phyloP scores from a whole-genome alignment of 2,113 vertebrate species.

The Picathartes gymnocephalus region DNA sequence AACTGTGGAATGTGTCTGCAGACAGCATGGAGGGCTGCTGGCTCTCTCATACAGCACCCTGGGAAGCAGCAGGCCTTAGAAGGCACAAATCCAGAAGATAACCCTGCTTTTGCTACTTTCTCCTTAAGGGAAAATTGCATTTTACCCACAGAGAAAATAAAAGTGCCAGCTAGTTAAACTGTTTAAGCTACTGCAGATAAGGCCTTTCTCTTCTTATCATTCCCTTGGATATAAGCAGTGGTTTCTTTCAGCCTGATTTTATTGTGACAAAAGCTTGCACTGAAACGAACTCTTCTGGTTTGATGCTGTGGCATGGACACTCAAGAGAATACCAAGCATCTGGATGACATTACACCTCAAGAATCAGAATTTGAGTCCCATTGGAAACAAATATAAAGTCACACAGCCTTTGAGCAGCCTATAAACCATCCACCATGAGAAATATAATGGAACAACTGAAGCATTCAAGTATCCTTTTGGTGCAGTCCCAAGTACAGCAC shows the following conservation, averaged over 20 bases:
- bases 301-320: neutral
- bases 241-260: neutral
- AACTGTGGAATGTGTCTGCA: neutral
- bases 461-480: neutral
- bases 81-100: neutral
- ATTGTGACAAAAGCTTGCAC: neutral
- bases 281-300: neutral
- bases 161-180: neutral
- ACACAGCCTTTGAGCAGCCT: neutral
- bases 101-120: neutral
- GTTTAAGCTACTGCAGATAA: neutral
- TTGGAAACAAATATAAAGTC: conserved; percentile 13
- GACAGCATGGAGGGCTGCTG: neutral
- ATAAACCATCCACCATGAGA: neutral
- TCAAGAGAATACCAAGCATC: neutral
- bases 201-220: neutral
- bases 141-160: neutral
- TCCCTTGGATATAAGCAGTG: neutral
- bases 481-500: neutral
- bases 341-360: neutral
- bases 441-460: neutral
- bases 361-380: neutral
- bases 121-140: neutral
- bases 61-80: neutral
- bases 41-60: neutral